A percentile compares a stretch with the other conserved stretches of the same genome.
Evolutionary conservation across 2,888 invertebrate species (phyloP).

Genomic region (Ornithoptera priamus): DNA sequence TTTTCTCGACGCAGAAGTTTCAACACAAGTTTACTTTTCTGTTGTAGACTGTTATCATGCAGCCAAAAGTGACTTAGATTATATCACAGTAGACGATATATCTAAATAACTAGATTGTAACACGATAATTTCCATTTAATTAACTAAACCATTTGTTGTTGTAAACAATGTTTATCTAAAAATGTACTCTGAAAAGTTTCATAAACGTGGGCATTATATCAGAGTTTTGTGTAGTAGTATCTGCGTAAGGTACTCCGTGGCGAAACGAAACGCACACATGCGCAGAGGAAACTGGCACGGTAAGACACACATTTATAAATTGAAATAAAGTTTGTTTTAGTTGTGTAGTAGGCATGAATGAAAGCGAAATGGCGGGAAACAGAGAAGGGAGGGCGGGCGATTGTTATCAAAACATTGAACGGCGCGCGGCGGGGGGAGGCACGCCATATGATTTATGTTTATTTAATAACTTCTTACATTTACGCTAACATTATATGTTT

Average conservation of each 20-base stretch:
- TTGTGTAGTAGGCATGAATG: conserved; percentile 76
- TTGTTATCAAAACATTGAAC: conserved; percentile 64
- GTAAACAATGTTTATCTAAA: neutral
- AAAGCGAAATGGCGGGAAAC: conserved; percentile 64
- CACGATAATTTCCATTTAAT: too few relatives aligned
- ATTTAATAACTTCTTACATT: too few relatives aligned
- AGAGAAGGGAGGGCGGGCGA: conserved; percentile 42
- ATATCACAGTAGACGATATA: too few relatives aligned
- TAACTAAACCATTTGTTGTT: neutral
- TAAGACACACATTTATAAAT: conserved; percentile 70
- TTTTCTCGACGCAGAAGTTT: too few relatives aligned
- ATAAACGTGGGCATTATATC: conserved; percentile 30
- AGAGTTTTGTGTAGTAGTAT: conserved; percentile 29
- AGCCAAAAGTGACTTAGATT: too few relatives aligned
- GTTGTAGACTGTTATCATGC: too few relatives aligned
- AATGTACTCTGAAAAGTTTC: conserved; percentile 29
- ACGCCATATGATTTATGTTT: too few relatives aligned
- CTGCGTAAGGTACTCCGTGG: conserved; percentile 48
- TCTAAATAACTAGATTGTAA: too few relatives aligned
- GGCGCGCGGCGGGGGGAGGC: conserved; percentile 14
- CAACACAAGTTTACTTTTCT: too few relatives aligned
- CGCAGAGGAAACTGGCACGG: conserved; percentile 50
- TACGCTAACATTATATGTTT: too few relatives aligned
- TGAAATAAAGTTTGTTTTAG: conserved; percentile 80
- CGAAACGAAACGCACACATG: conserved; percentile 59